Base-by-base conservation (phyloP, 2,888 invertebrate genomes). In the Ceriagrion tenellum region DNA sequence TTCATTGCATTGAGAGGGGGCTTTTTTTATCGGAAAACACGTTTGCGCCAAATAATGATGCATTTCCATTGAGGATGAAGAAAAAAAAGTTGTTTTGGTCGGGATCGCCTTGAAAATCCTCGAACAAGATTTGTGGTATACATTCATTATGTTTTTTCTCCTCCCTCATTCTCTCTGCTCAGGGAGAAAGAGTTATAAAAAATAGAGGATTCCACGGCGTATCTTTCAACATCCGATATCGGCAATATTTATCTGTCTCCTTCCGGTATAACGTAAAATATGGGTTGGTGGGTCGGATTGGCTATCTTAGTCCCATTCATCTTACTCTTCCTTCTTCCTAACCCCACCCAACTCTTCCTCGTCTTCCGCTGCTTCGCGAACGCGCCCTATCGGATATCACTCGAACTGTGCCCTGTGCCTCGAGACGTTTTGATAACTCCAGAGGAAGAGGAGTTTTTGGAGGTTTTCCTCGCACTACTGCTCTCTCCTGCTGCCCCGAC, bases 161-260 rank as follows among this genome's bases (percentile, higher is more conserved):
- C 69, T 26, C 12, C 26, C 35, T 81, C 47, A 4, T 8, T 47
- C 47, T 47, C 8, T 47, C 47, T 4, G 47, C 8, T 47, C 8
- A 13, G 16, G 81, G 81, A 35, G 16, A 81, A 30, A 35, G 26
- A 10, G 69, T 26, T 12, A 23, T 18, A n/a, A 69, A 69, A 69
- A 69, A 69, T 4, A 69, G 69, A 35, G 81, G 35, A 81, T 35
- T 81, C 81, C 35, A 35, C 35, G 35, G 20, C 26, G 26, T 91
- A 91, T 91, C 63, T 91, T 63, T 63, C 63, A 91, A 20, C 63
- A 63, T 81, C 91, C 59, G 91, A 91, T 91, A 59, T 91, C 91
- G 59, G 59, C 30, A 59, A 91, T 91, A 91, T 91, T 91, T 91
- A 91, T 91, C 91, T 91, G 91, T 91, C 91, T 59, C 23, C 23